phyloP scores from a whole-genome alignment of 2,113 vertebrate genomes.

The Oncorhynchus masou region DNA sequence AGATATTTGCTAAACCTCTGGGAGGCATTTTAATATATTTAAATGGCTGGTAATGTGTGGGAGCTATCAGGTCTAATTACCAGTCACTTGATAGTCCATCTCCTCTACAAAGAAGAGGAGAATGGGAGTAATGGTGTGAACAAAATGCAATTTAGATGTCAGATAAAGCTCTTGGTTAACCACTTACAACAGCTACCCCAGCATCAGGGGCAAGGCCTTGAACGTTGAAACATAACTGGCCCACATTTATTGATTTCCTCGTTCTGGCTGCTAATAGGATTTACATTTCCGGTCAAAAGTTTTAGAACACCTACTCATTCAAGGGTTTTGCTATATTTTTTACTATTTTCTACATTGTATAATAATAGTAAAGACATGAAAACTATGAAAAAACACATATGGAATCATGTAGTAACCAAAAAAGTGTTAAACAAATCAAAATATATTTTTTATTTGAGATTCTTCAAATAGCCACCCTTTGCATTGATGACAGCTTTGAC shows the following conservation, averaged over 20 bases:
- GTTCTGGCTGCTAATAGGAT: slow-evolving; percentile 64
- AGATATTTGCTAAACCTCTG: slow-evolving; percentile 15
- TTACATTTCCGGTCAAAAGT: slow-evolving; percentile 24
- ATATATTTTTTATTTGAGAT: too few species aligned
- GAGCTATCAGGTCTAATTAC: slow-evolving; percentile 46
- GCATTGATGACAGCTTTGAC: too few species aligned
- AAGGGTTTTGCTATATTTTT: too few species aligned
- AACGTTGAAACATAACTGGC: slow-evolving; percentile 79
- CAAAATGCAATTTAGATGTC: slow-evolving; percentile 67
- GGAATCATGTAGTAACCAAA: too few species aligned
- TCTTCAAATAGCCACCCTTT: too few species aligned
- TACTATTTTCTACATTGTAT: too few species aligned
- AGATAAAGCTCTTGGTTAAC: slow-evolving; percentile 63
- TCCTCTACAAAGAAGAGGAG: slow-evolving; percentile 34
- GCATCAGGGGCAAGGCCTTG: slow-evolving; percentile 29
- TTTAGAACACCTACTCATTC: too few species aligned
- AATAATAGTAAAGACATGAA: too few species aligned
- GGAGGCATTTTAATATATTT: slow-evolving; percentile 30
- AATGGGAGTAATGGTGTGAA: slow-evolving; percentile 55
- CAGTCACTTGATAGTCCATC: slow-evolving; percentile 54
- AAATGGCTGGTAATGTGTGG: slow-evolving; percentile 32
- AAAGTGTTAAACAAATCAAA: too few species aligned
- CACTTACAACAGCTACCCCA: slow-evolving; percentile 53
- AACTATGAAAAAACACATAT: too few species aligned
- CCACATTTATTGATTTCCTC: slow-evolving; percentile 66